Base-by-base conservation (phyloP, 2,888 invertebrate species). In the Leptothorax acervorum region DNA sequence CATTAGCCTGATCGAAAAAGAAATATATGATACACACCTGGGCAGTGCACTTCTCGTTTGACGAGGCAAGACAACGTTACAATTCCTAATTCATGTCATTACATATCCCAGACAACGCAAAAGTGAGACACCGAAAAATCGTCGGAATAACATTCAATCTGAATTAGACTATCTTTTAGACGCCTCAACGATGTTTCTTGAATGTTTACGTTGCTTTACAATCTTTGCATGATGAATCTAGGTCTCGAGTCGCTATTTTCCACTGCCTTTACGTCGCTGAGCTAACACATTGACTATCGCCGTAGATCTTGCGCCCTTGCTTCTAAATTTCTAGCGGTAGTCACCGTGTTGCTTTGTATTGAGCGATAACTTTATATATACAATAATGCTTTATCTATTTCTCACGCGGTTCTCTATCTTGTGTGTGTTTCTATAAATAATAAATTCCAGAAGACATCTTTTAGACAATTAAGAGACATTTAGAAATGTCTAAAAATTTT, bases 331-430 rank as follows among this genome's bases (percentile, higher is more conserved):
- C n/a, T 55, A 42, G 4, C 73, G 60, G 4, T 60, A 79, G 48
- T 73, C 28, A 62, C 51, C 35, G 28, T 62, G 73, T 73, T 62
- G 35, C 82, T 82, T 81, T 84, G 70, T 75, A 81, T 83, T 81
- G 84, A 88, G 85, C 73, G 89, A 84, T 84, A 85, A 86, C 65
- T 88, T 71, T 90, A 90, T 90, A 90, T 90, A 84, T 89, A 90
- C 89, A 90, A 84, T 87, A 82, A 85, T 62, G 68, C 60, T 55
- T 82, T 71, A 66, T 57, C 82, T 89, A 86, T 62, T 74, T 53
- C 71, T 79, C 60, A 84, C 74, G 79, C 62, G 51, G 66, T 60
- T 83, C 65, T 39, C 23, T 62, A 60, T 71, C 39, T 62, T 9
- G 31, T 31, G 31, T 31, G 15, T 48, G 3, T 51, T 35, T 78